Conservation (phyloP, 2,797 vertebrate species). For the Myripristis murdjan region DNA sequence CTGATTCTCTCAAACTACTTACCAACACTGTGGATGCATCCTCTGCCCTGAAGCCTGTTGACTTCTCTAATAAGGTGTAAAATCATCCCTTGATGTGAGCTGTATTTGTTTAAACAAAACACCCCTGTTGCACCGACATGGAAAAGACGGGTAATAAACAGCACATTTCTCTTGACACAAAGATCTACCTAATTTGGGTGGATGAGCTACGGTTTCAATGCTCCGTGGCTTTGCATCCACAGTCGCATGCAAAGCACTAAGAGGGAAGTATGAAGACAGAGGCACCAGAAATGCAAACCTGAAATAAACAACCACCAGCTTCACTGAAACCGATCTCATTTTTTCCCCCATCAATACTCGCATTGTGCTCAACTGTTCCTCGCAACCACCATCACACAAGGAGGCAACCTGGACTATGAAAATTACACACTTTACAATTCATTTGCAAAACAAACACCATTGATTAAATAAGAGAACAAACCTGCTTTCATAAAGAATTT, state of each 20-base stretch:
- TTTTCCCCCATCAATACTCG: no score
- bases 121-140: background rate
- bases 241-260: slow-evolving; percentile 54
- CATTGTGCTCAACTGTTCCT: no score
- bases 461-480: no score
- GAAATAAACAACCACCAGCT: no score
- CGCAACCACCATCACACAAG: no score
- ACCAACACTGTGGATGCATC: background rate
- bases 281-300: no score
- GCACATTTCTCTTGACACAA: slow-evolving; percentile 34
- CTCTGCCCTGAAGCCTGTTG: background rate
- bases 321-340: no score
- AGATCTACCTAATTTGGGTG: background rate
- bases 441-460: no score
- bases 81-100: background rate
- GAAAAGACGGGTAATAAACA: background rate
- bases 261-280: no score
- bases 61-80: background rate
- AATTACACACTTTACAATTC: no score
- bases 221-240: slow-evolving; percentile 49
- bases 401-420: no score
- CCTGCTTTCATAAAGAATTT: background rate
- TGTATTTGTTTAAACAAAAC: background rate
- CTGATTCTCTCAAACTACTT: background rate
- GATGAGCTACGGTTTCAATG: rapidly evolving